phyloP scores from a whole-genome alignment of 1,140 invertebrate genomes.

The Pomacea maculata region DNA sequence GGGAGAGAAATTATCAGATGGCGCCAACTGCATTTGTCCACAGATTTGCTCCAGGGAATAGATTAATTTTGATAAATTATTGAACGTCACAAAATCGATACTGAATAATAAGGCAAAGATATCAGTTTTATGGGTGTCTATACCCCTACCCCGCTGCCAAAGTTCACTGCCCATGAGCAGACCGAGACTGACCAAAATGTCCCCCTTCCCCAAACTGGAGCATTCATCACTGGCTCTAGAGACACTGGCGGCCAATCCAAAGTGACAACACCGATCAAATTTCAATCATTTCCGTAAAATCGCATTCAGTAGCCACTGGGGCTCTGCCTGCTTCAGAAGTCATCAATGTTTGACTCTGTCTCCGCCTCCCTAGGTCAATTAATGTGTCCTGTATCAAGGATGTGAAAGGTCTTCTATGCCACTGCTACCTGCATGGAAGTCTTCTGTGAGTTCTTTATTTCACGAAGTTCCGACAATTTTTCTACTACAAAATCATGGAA shows the following conservation, averaged over 20 bases:
- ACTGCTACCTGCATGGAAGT: too few relatives aligned
- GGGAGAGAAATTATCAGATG: not conserved
- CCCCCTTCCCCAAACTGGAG: not conserved
- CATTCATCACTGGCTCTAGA: not conserved
- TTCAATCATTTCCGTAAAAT: conserved; percentile 12
- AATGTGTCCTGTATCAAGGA: too few relatives aligned
- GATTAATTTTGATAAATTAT: conserved; percentile 6
- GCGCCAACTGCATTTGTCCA: not conserved
- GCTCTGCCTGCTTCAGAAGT: not conserved
- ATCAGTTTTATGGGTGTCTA: conserved; percentile 3
- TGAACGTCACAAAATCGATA: conserved; percentile 6
- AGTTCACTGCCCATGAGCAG: not conserved
- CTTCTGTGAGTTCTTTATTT: too few relatives aligned
- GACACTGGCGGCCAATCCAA: not conserved
- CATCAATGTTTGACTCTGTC: conserved; percentile 5
- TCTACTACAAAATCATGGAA: too few relatives aligned
- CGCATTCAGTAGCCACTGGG: not conserved
- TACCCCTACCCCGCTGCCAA: not conserved
- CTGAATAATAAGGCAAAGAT: not conserved
- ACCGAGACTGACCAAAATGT: too few relatives aligned
- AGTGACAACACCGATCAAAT: conserved; percentile 17
- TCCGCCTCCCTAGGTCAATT: not conserved
- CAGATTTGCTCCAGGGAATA: not conserved
- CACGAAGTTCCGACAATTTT: too few relatives aligned
- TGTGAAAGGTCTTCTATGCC: too few relatives aligned